Conservation (phyloP, 1,140 invertebrate species). For the Protaetia brevitarsis region DNA sequence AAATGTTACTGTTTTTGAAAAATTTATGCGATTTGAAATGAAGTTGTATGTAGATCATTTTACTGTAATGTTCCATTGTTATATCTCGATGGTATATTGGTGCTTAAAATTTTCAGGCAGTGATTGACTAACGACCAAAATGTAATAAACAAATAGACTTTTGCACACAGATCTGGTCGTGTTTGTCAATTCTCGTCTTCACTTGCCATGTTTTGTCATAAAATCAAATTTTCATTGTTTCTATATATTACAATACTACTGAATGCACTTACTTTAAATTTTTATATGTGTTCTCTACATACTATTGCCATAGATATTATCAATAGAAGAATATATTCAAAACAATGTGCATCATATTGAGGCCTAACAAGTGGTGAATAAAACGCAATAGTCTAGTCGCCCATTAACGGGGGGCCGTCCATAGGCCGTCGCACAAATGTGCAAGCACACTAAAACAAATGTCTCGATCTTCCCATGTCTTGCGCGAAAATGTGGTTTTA, state of each 20-base stretch:
- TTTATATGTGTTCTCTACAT: constrained; percentile 26
- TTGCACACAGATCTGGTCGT: neutral
- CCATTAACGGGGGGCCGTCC: constrained; percentile 31
- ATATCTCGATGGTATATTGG: constrained; percentile 35
- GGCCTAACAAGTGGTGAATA: constrained; percentile 34
- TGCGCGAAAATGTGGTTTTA: constrained; percentile 40
- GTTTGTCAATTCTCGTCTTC: constrained; percentile 6
- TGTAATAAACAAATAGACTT: neutral
- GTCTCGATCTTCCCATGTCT: constrained; percentile 45
- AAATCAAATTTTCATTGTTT: constrained; percentile 22
- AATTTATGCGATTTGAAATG: constrained; percentile 46
- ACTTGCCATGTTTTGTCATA: constrained; percentile 21
- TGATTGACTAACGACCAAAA: constrained; percentile 13
- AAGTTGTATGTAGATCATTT: constrained; percentile 40
- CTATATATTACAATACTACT: constrained; percentile 7
- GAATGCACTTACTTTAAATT: constrained; percentile 28
- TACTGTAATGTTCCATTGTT: constrained; percentile 37
- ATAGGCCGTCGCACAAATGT: constrained; percentile 34
- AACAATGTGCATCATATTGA: constrained; percentile 28
- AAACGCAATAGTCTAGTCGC: constrained; percentile 23
- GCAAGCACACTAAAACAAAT: constrained; percentile 35
- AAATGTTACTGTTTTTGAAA: constrained; percentile 49
- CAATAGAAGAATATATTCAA: constrained; percentile 16
- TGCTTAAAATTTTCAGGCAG: constrained; percentile 32
- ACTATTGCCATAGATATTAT: constrained; percentile 26